Evolutionary conservation across 2,888 invertebrate genomes (phyloP).

Genomic region (Sinotaia quadrata): DNA sequence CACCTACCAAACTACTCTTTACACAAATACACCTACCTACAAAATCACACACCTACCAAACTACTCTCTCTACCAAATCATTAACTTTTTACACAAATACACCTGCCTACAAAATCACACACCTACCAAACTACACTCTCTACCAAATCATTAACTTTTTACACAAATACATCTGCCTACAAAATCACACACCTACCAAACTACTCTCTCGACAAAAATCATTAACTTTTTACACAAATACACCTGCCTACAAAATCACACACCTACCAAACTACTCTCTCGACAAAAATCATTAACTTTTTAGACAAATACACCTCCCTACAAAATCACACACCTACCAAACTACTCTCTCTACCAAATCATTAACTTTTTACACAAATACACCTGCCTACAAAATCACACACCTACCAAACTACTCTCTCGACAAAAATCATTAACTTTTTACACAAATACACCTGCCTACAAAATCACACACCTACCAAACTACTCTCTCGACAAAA

Average conservation of each 20-base stretch:
- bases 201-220: no score
- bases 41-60: not conserved
- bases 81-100: not conserved
- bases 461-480: no score
- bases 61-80: not conserved
- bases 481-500: no score
- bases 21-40: not conserved
- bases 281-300: no score
- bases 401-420: not conserved
- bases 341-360: not conserved
- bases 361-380: not conserved
- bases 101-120: not conserved
- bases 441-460: no score
- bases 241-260: not conserved
- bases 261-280: not conserved
- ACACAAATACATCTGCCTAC: no score
- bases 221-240: not conserved
- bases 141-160: no score
- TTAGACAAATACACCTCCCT: not conserved
- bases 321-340: not conserved
- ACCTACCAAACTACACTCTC: no score
- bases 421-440: no score
- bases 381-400: not conserved
- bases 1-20: not conserved
- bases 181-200: no score